Evolutionary conservation across 2,797 vertebrate species (phyloP), one percentile per base, ranked within the genome.

Genomic region (Agapornis canus): DNA sequence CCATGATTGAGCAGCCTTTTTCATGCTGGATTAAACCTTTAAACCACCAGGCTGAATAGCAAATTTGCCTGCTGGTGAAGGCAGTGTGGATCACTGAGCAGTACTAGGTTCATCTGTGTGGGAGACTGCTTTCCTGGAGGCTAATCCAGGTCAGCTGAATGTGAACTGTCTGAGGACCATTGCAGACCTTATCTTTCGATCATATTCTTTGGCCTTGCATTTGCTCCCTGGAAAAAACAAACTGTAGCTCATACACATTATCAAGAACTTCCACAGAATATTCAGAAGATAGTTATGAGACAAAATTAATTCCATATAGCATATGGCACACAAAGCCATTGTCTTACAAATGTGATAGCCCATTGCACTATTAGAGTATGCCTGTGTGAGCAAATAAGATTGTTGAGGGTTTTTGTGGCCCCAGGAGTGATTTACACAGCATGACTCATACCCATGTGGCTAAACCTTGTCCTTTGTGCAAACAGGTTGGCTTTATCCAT

Each of bases 51-150:
- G 9, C 37, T 60, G 51, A 54, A 29, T 78, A 66, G 45, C 61
- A 76, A 79, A 77, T 91, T 90, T 86, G 78, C 51, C 84, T 69
- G 17, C 83, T 84, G 63, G 63, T 92, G 64, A 86, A 84, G 60
- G 60, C 63, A 84, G 37, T 63, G 27, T 79, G 78, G 78, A 63
- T 94, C 81, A 90, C n/a, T 90, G 83, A 75, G 35, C 63, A 69
- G 35, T 39, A 47, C 8, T 10, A 48, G 5, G 26, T 86, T 92
- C 4, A 4, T 82, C 70, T 89, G 66, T 59, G 47, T 72, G 19
- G 73, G 78, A 69, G 4, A 56, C 27, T 57, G 4, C 42, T 86
- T 92, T 79, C 27, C 89, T 69, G 66, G 27, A 57, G 73, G 86
- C 42, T 88, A 69, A 86, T 82, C 35, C 40, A 61, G 65, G 70